Evolutionary conservation across 2,888 invertebrate genomes (phyloP).

Genomic region (Lasioglossum vierecki): DNA sequence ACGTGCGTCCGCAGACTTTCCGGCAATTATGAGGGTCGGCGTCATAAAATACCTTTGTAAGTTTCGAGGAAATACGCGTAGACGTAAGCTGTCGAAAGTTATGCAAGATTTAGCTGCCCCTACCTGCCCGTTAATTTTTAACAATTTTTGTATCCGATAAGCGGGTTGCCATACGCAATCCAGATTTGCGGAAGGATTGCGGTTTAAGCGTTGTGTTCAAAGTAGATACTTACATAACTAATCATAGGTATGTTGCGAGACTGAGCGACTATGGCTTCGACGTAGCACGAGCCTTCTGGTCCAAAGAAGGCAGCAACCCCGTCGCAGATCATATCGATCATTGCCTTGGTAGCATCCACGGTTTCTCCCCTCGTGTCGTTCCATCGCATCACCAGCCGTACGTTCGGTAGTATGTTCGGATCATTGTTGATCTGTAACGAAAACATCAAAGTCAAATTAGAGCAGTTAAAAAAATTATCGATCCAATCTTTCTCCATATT

Average conservation of each 20-base stretch:
- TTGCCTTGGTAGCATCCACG: slow-evolving; percentile 91
- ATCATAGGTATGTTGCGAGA: slow-evolving; percentile 98
- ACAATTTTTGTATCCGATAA: background rate
- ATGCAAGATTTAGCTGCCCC: too few relatives aligned
- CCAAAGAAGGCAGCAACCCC: slow-evolving; percentile 97
- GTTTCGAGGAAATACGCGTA: too few relatives aligned
- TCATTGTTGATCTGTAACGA: slow-evolving; percentile 89
- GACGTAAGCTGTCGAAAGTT: too few relatives aligned
- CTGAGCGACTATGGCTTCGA: slow-evolving; percentile 97
- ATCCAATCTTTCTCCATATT: background rate
- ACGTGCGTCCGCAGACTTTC: too few relatives aligned
- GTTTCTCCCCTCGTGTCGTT: slow-evolving; percentile 94
- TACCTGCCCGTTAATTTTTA: too few relatives aligned
- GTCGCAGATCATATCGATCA: slow-evolving; percentile 96
- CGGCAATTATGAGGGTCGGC: too few relatives aligned
- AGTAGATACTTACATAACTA: slow-evolving; percentile 93
- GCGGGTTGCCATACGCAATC: slow-evolving; percentile 1
- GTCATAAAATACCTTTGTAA: too few relatives aligned
- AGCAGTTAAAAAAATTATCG: background rate
- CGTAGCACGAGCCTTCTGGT: slow-evolving; percentile 96
- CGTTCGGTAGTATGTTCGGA: slow-evolving; percentile 89
- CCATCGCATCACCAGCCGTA: slow-evolving; percentile 90
- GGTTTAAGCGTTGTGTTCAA: slow-evolving; percentile 4
- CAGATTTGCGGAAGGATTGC: background rate
- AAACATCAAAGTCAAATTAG: background rate